Evolutionary conservation across 1,140 invertebrate genomes (phyloP).

Genomic region (Drosophila varians): DNA sequence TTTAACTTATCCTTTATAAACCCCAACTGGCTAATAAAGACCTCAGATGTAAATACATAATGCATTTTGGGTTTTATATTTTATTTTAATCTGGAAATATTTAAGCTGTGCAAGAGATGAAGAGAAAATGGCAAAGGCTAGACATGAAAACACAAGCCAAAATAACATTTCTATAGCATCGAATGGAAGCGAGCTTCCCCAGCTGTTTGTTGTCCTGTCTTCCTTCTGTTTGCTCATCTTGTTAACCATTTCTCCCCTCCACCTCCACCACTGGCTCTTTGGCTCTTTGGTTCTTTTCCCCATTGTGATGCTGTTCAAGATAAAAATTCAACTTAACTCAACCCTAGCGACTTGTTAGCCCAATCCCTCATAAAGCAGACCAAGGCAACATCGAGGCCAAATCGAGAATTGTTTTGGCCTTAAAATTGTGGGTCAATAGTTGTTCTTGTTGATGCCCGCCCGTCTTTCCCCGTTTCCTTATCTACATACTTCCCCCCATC

Average conservation of each 20-base stretch:
- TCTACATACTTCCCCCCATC: conserved; percentile 4
- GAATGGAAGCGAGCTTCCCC: not conserved
- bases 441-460: conserved; percentile 9
- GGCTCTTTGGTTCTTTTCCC: not conserved
- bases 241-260: conserved; percentile 12
- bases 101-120: not conserved
- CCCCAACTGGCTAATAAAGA: not conserved
- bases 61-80: not conserved
- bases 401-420: conserved; percentile 34
- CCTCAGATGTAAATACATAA: not conserved
- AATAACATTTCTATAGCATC: conserved; percentile 11
- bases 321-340: conserved; percentile 26
- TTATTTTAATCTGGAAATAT: not conserved
- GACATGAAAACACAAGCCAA: conserved; percentile 14
- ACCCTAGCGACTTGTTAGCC: conserved; percentile 14
- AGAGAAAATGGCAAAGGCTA: not conserved
- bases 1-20: not conserved
- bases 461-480: conserved; percentile 17
- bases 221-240: conserved; percentile 31
- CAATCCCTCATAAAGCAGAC: conserved; percentile 23
- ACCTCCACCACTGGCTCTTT: not conserved
- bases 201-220: conserved; percentile 12
- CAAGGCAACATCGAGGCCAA: conserved; percentile 4
- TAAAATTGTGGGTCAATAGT: conserved; percentile 43
- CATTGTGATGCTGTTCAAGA: conserved; percentile 19